Evolutionary conservation across 2,113 vertebrate species (phyloP), one percentile per base, ranked within the genome.

Genomic region (Laticauda laticaudata): DNA sequence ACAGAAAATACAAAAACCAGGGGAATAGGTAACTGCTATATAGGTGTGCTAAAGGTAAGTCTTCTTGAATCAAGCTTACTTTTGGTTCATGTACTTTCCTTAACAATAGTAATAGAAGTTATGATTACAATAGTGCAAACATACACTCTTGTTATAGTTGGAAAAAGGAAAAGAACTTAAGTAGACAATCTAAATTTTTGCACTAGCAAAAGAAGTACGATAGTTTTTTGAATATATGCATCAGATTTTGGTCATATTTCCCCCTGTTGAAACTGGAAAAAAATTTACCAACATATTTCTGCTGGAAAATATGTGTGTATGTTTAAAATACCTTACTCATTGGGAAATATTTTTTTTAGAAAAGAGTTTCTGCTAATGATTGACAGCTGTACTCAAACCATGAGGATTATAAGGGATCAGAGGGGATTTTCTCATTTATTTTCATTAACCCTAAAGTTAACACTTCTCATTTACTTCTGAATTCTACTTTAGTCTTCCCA

Each of bases 381-480:
- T 97, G 98, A 97, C 97, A 97, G 97, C 92, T 90, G 87, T 95
- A 96, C 97, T 97, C 96, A 96, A 97, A 96, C 97, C 93, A 0
- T 56, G 93, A 95, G 96, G 97, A 97, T 98, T 97, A 97, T 75
- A 92, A 93, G 92, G 97, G 97, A 97, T 98, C 97, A 98, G 92
- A 91, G 91, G 75, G 96, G 97, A 97, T 97, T 97, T 97, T 96
- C 97, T 97, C 94, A 29, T 97, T 97, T 97, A 97, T 96, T 97
- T 97, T 98, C 96, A 95, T 97, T 98, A 97, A 97, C 96, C 97
- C 97, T 95, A 96, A 93, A 96, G 97, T 97, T 97, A 97, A 94
- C 96, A 97, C 97, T 96, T 94, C 94, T 64, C 34, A 93, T 96
- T 97, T 96, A 95, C 92, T 92, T 93, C 96, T 94, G 95, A 94